phyloP scores from a whole-genome alignment of 2,888 invertebrate species.

The Petrolisthes cinctipes region DNA sequence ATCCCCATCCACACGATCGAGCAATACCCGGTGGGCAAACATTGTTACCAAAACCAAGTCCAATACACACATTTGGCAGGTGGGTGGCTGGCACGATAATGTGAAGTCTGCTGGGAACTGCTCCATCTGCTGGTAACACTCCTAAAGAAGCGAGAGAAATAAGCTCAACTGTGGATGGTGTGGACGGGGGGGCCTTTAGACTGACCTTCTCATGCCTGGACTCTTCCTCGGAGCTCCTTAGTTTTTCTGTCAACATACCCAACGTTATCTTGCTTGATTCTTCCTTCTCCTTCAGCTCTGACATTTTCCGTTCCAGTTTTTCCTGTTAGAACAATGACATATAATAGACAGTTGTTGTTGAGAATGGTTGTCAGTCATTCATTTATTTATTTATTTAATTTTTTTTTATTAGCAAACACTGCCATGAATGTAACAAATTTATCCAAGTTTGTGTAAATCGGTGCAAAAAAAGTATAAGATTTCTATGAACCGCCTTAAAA shows the following conservation, averaged over 20 bases:
- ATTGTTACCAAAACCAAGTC: too few species aligned
- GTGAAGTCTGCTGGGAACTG: too few species aligned
- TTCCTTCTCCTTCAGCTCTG: not conserved
- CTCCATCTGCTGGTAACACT: too few species aligned
- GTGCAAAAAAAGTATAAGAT: too few species aligned
- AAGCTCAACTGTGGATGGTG: too few species aligned
- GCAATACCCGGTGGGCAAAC: too few species aligned
- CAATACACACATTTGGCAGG: too few species aligned
- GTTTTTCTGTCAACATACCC: not conserved
- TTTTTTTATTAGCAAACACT: not conserved
- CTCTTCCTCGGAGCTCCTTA: constrained; percentile 8
- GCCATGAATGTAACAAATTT: not conserved
- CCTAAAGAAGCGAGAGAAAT: too few species aligned
- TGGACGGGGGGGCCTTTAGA: not conserved
- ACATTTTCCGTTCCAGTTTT: constrained; percentile 16
- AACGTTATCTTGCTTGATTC: constrained; percentile 22
- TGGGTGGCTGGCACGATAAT: too few species aligned
- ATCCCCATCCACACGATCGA: too few species aligned
- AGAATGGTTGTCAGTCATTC: not conserved
- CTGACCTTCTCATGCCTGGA: not conserved
- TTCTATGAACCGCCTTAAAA: too few species aligned
- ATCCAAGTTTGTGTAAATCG: too few species aligned
- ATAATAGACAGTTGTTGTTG: not conserved
- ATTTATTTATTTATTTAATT: not conserved
- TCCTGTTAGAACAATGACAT: not conserved